Percentiles rank a stretch among this genome's conserved stretches.
phyloP scores from a whole-genome alignment of 2,113 vertebrate genomes.

The Ursus arctos region DNA sequence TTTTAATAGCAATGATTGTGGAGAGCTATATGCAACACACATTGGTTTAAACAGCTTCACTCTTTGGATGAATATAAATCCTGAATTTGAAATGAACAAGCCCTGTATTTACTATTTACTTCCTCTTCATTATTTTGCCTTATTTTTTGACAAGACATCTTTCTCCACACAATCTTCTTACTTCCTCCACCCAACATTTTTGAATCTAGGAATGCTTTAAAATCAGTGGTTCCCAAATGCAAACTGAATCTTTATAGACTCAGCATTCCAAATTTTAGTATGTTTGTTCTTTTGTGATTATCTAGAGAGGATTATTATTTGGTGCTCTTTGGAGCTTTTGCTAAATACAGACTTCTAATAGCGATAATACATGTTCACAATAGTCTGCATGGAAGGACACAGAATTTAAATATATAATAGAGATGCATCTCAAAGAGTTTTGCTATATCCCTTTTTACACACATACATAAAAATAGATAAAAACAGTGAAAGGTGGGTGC shows the following conservation, averaged over 20 bases:
- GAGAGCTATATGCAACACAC: not conserved
- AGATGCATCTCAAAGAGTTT: not conserved
- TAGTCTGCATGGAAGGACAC: not conserved
- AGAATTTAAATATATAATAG: not conserved
- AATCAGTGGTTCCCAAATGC: not conserved
- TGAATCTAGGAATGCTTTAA: constrained; percentile 30
- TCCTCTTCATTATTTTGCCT: not conserved
- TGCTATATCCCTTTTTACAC: not conserved
- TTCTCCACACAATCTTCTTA: not conserved
- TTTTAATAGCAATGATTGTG: not conserved
- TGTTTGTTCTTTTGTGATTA: not conserved
- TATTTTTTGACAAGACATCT: constrained; percentile 27
- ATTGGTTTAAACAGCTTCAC: not conserved
- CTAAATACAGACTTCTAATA: not conserved
- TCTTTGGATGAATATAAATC: not conserved
- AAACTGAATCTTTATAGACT: constrained; percentile 28
- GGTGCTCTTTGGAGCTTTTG: not conserved
- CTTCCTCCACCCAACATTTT: not conserved
- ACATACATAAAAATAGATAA: not conserved
- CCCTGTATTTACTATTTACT: not conserved
- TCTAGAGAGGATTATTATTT: not conserved
- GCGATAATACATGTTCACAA: not conserved
- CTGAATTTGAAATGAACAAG: not conserved
- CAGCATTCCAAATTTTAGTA: not conserved
- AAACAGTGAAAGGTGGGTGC: not conserved